Conservation (phyloP, 1,140 invertebrate genomes). For the silkworm (Bombyx mori) region DNA sequence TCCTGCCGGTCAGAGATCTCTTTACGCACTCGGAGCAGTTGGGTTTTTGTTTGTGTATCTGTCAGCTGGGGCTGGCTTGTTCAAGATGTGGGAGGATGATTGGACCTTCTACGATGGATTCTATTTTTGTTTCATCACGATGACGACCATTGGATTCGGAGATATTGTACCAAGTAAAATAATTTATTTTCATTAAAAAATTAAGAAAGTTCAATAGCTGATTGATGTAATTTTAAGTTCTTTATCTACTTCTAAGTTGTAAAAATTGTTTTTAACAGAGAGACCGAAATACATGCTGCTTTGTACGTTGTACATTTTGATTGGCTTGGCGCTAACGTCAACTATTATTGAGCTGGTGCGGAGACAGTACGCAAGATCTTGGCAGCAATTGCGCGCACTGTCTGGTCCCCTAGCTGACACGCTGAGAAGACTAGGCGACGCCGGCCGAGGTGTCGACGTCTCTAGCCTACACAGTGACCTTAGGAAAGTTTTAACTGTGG, state of each 20-base stretch:
- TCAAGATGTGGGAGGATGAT: slow-evolving; percentile 85
- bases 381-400: slow-evolving; percentile 83
- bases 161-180: slow-evolving; percentile 89
- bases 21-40: slow-evolving; percentile 80
- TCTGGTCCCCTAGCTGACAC: slow-evolving; percentile 86
- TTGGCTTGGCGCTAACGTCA: slow-evolving; percentile 93
- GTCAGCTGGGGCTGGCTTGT: slow-evolving; percentile 81
- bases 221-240: not conserved
- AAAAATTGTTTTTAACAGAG: slow-evolving; percentile 68
- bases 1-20: slow-evolving; percentile 68
- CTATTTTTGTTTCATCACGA: slow-evolving; percentile 95
- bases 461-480: slow-evolving; percentile 78
- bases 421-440: slow-evolving; percentile 80
- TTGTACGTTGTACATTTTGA: slow-evolving; percentile 92
- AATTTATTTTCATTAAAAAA: not conserved
- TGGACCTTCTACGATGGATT: slow-evolving; percentile 95
- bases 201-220: not conserved
- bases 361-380: slow-evolving; percentile 87
- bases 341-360: slow-evolving; percentile 94
- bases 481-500: slow-evolving; percentile 75
- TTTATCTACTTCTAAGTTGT: not conserved
- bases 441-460: slow-evolving; percentile 79
- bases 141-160: slow-evolving; percentile 95
- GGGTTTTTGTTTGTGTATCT: slow-evolving; percentile 83
- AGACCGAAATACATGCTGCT: slow-evolving; percentile 90